Conservation (phyloP, 1,140 invertebrate species). For the Drosophila nebulosa region DNA sequence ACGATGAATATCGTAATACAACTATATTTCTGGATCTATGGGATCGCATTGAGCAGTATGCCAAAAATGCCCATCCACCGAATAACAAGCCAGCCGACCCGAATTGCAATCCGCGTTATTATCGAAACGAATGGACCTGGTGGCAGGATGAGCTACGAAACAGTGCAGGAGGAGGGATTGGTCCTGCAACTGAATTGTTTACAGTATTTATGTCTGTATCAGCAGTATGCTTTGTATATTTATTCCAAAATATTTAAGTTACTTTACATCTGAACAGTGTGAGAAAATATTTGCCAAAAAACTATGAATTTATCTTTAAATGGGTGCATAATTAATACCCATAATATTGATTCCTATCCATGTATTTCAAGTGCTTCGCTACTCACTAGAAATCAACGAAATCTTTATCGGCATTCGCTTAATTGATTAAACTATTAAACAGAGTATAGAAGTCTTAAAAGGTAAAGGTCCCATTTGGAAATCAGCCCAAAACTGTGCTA, state of each 20-base stretch:
- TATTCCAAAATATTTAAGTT: background rate
- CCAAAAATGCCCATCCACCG: constrained; percentile 36
- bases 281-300: no score
- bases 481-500: background rate
- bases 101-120: constrained; percentile 37
- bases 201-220: background rate
- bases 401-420: no score
- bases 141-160: constrained; percentile 51
- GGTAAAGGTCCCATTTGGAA: background rate
- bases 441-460: no score
- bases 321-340: background rate
- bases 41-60: constrained; percentile 44
- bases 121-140: constrained; percentile 70
- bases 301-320: background rate
- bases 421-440: no score
- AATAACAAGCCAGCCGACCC: constrained; percentile 54
- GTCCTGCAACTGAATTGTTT: background rate
- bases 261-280: background rate
- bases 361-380: no score
- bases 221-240: background rate
- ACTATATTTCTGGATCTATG: constrained; percentile 37
- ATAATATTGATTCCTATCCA: background rate
- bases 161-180: background rate
- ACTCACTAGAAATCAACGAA: no score
- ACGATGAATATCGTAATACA: constrained; percentile 59